Percentiles rank a stretch among this genome's conserved stretches.
Evolutionary conservation across 2,888 invertebrate genomes (phyloP).

Genomic region (Hanleya hanleyi): DNA sequence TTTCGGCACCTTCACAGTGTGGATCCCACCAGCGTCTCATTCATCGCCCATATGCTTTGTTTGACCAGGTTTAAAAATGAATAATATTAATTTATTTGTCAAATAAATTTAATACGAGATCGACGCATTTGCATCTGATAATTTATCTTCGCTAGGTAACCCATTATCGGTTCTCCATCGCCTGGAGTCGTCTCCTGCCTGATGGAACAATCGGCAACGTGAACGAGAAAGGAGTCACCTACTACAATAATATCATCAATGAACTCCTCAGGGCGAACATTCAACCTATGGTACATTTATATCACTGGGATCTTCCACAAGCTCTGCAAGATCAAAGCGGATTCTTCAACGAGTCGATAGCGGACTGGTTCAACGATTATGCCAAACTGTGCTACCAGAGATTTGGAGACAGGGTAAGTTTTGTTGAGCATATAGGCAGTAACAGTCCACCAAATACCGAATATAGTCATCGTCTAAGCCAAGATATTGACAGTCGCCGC

Average conservation of each 20-base stretch:
- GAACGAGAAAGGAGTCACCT: conserved; percentile 82
- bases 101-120: too few relatives aligned
- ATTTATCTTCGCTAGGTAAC: background rate
- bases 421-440: too few relatives aligned
- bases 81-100: too few relatives aligned
- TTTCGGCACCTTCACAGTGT: too few relatives aligned
- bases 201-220: conserved; percentile 74
- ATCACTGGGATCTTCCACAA: conserved; percentile 74
- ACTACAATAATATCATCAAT: conserved; percentile 85
- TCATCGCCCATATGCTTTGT: too few relatives aligned
- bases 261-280: conserved; percentile 79
- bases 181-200: conserved; percentile 86
- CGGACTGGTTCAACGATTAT: conserved; percentile 71
- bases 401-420: conserved; percentile 71
- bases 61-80: too few relatives aligned
- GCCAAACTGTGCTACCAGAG: conserved; percentile 68
- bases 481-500: too few relatives aligned
- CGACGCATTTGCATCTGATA: too few relatives aligned
- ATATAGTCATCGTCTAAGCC: too few relatives aligned
- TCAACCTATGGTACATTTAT: conserved; percentile 78
- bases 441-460: too few relatives aligned
- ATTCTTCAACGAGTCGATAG: conserved; percentile 56
- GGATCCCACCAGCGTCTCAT: too few relatives aligned
- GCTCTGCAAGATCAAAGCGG: conserved; percentile 72
- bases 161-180: conserved; percentile 75